A percentile compares a stretch with the other conserved stretches of the same genome.
These are phyloP conservation scores for Bugulina stolonifera DNA, from an alignment of 2,888 invertebrate species.

Conservation along the genomic window DNA sequence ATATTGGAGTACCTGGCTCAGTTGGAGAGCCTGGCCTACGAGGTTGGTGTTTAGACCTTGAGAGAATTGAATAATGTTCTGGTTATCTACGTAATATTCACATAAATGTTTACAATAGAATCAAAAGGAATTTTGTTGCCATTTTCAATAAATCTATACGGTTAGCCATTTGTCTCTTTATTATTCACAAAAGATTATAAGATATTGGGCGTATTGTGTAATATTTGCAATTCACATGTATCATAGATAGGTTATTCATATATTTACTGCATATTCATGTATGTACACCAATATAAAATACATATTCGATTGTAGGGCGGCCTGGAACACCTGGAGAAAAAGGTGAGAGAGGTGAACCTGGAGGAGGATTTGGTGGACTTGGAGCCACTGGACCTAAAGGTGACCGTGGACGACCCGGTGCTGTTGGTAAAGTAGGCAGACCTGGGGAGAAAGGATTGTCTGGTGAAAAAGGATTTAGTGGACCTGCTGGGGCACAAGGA, in stretches of 20 bases:
- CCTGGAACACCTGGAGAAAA: slow-evolving; percentile 1
- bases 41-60: slow-evolving; percentile 6
- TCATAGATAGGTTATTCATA: no score
- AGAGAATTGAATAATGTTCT: no score
- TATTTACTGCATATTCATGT: not conserved
- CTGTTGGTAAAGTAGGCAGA: not conserved
- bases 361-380: slow-evolving; percentile 6
- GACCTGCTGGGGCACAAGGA: slow-evolving; percentile 8
- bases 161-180: no score
- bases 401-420: slow-evolving; percentile 5
- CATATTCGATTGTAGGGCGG: not conserved
- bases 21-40: slow-evolving; percentile 24
- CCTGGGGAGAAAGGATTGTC: slow-evolving; percentile 12
- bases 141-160: no score
- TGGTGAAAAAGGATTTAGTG: slow-evolving; percentile 25
- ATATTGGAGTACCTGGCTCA: slow-evolving; percentile 19
- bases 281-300: no score
- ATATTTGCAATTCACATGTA: no score
- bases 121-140: no score
- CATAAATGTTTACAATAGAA: not conserved
- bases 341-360: slow-evolving; percentile 24
- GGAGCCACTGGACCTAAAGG: slow-evolving; percentile 19
- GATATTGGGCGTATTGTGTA: no score
- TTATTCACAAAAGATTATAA: no score
- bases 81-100: no score